These are phyloP conservation scores for Hoplodrina ambigua DNA, from an alignment of 2,888 invertebrate species.

Conservation along the genomic window DNA sequence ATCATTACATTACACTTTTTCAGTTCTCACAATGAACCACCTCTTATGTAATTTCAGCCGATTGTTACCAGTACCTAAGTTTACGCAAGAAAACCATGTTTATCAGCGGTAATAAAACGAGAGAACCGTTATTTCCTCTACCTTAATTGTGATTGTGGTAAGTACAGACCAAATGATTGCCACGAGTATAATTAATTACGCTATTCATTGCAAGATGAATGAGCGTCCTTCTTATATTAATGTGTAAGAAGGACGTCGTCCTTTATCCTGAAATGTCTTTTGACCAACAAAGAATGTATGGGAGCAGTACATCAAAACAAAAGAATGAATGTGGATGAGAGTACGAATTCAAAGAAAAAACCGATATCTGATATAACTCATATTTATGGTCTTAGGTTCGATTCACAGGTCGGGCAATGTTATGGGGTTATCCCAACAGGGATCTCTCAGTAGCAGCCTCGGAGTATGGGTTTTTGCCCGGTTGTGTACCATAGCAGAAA, in stretches of 20 bases:
- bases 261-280: too few relatives aligned
- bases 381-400: too few relatives aligned
- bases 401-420: too few relatives aligned
- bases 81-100: slow-evolving; percentile 42
- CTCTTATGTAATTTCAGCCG: slow-evolving; percentile 36
- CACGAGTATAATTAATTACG: neutral
- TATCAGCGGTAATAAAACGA: slow-evolving; percentile 43
- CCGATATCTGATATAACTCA: too few relatives aligned
- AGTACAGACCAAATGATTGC: slow-evolving; percentile 3
- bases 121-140: slow-evolving; percentile 46
- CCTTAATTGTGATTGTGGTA: slow-evolving; percentile 8
- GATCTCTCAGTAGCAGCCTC: too few relatives aligned
- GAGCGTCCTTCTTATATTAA: neutral
- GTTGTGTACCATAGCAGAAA: too few relatives aligned
- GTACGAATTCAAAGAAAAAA: neutral
- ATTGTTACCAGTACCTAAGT: slow-evolving; percentile 39
- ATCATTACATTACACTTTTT: slow-evolving; percentile 7
- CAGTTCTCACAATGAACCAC: neutral
- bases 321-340: neutral
- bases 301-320: slow-evolving; percentile 11
- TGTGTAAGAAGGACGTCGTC: too few relatives aligned
- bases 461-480: too few relatives aligned
- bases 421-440: too few relatives aligned
- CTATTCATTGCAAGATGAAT: neutral
- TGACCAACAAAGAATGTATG: neutral